Conservation (phyloP, 92 coral and sea anemone species). For the Umimayanthus kanabou region DNA sequence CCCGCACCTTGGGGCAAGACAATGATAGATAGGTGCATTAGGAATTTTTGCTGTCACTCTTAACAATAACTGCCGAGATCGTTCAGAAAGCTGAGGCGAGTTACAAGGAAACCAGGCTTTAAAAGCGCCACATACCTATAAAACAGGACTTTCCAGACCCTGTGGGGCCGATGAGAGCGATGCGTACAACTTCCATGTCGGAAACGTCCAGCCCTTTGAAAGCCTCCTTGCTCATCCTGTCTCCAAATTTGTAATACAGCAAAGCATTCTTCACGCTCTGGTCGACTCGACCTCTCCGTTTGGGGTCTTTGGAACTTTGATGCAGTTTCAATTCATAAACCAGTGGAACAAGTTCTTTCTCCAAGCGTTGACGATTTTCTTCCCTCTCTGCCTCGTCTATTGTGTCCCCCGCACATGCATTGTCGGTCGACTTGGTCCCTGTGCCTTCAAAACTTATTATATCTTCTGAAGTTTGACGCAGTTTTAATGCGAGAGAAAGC, state of each 20-base stretch:
- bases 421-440: not conserved
- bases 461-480: constrained; percentile 1
- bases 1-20: no score
- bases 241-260: constrained; percentile 65
- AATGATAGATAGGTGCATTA: no score
- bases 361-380: constrained; percentile 6
- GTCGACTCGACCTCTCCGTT: constrained; percentile 20
- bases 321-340: constrained; percentile 13
- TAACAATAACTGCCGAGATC: no score
- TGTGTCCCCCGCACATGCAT: not conserved
- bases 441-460: not conserved
- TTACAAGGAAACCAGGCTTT: no score
- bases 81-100: no score
- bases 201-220: constrained; percentile 56
- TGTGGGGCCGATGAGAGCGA: constrained; percentile 79
- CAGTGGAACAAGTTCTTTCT: constrained; percentile 15
- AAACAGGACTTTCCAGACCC: constrained; percentile 89
- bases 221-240: constrained; percentile 42
- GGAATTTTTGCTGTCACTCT: no score
- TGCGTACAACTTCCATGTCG: constrained; percentile 64
- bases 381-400: constrained; percentile 5
- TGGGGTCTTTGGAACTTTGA: constrained; percentile 7
- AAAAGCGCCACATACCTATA: constrained; percentile 57
- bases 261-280: constrained; percentile 46
- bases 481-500: constrained; percentile 6